A percentile compares a stretch with the other conserved stretches of the same genome.
These are phyloP conservation scores for Heterotilapia buettikoferi DNA, from an alignment of 2,113 vertebrate genomes.

Conservation along the genomic window DNA sequence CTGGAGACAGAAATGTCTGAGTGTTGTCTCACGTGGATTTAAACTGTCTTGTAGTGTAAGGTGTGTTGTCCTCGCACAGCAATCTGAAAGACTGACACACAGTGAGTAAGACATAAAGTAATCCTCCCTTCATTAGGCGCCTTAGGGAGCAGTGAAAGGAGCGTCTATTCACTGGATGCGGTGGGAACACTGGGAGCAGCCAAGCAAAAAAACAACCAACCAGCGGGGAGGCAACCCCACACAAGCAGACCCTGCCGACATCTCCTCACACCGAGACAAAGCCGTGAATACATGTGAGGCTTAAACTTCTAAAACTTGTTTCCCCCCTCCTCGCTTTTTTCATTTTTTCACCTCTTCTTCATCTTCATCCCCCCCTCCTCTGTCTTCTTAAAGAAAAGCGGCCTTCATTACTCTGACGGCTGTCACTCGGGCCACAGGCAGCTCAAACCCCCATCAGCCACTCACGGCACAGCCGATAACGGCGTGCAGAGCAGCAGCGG, in stretches of 20 bases:
- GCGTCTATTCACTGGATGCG: conserved; percentile 35
- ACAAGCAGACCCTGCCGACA: neutral
- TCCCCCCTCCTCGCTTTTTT: neutral
- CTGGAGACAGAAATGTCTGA: neutral
- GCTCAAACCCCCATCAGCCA: neutral
- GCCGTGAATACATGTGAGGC: conserved; percentile 7
- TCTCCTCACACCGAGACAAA: conserved; percentile 5
- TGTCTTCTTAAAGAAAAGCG: neutral
- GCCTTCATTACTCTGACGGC: conserved; percentile 9
- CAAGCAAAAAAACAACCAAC: conserved; percentile 12
- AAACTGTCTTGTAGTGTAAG: neutral
- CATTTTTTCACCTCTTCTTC: neutral
- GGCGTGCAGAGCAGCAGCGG: neutral
- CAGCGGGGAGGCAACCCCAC: neutral
- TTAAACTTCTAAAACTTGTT: neutral
- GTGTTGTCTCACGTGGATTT: neutral
- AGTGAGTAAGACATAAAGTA: neutral
- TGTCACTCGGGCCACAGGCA: neutral
- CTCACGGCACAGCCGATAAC: neutral
- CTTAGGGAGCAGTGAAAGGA: conserved; percentile 11
- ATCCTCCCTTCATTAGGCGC: conserved; percentile 51
- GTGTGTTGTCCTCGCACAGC: neutral
- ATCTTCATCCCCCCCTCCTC: neutral
- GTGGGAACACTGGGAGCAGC: conserved; percentile 43
- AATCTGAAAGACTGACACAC: neutral